phyloP scores from a whole-genome alignment of 2,797 vertebrate species.

The Micromesistius poutassou region DNA sequence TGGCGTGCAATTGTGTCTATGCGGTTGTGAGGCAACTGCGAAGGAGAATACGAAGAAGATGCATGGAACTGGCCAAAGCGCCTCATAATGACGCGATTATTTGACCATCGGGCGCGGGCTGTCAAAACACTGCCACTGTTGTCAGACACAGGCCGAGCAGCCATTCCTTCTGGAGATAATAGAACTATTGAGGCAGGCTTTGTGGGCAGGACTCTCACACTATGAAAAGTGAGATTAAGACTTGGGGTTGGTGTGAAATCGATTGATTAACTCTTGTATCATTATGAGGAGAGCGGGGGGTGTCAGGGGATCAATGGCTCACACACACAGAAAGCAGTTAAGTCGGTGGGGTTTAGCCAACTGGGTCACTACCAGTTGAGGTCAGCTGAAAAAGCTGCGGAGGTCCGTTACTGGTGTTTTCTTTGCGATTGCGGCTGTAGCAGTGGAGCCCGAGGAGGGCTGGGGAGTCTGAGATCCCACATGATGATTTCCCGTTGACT shows the following conservation, averaged over 20 bases:
- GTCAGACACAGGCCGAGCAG: conserved; percentile 24
- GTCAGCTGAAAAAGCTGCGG: conserved; percentile 17
- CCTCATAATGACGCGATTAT: conserved; percentile 58
- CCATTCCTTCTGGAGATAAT: conserved; percentile 20
- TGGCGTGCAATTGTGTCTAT: conserved; percentile 36
- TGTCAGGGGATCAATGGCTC: conserved; percentile 39
- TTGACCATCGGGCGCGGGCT: conserved; percentile 40
- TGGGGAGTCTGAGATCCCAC: neutral
- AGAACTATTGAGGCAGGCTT: conserved; percentile 1
- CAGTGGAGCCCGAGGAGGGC: conserved; percentile 6
- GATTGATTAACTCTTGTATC: conserved; percentile 54
- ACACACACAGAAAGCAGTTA: conserved; percentile 24
- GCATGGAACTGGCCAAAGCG: conserved; percentile 47
- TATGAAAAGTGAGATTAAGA: conserved; percentile 35
- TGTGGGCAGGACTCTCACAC: conserved; percentile 34
- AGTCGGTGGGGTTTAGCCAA: conserved; percentile 53
- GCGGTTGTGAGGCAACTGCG: conserved; percentile 28
- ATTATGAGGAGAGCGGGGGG: conserved; percentile 5
- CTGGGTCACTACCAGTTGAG: conserved; percentile 52
- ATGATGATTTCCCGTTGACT: conserved; percentile 4
- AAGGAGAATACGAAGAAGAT: conserved; percentile 53
- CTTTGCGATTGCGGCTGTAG: conserved; percentile 18
- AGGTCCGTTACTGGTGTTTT: conserved; percentile 16
- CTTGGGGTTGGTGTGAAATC: conserved; percentile 49
- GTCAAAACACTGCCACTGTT: conserved; percentile 43